Evolutionary conservation across 2,888 invertebrate species (phyloP).

Genomic region (Harpagoxenus sublaevis): DNA sequence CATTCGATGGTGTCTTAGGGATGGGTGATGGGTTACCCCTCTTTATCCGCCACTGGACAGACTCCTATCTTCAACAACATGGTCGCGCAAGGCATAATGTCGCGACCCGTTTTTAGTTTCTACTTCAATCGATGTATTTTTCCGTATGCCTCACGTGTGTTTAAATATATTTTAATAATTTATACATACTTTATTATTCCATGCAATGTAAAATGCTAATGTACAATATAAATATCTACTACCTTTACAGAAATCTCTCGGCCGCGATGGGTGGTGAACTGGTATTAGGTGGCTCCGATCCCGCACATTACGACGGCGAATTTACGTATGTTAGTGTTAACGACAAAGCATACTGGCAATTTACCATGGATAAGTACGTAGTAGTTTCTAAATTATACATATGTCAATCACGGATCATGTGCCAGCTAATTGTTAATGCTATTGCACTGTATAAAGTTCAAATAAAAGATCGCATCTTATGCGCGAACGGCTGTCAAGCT

Average conservation of each 20-base stretch:
- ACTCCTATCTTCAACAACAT: conserved; percentile 94
- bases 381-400: neutral
- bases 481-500: conserved; percentile 93
- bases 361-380: conserved; percentile 93
- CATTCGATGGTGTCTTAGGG: too few relatives aligned
- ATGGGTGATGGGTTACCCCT: conserved; percentile 96
- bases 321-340: conserved; percentile 96
- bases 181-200: too few relatives aligned
- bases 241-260: too few relatives aligned
- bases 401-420: neutral
- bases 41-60: too few relatives aligned
- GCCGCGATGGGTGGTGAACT: conserved; percentile 92
- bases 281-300: conserved; percentile 97
- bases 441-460: conserved; percentile 79
- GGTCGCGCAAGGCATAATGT: conserved; percentile 92
- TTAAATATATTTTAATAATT: too few relatives aligned
- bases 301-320: conserved; percentile 94
- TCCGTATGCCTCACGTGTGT: conserved; percentile 81
- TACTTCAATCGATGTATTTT: conserved; percentile 91
- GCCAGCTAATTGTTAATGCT: neutral
- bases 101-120: conserved; percentile 95
- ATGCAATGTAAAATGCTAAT: too few relatives aligned
- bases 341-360: conserved; percentile 98
- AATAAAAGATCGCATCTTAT: conserved; percentile 86
- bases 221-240: too few relatives aligned